Percentiles rank a stretch among this genome's conserved stretches.
These are phyloP conservation scores for Nemoura dubitans DNA, from an alignment of 2,888 invertebrate genomes.

Conservation along the genomic window DNA sequence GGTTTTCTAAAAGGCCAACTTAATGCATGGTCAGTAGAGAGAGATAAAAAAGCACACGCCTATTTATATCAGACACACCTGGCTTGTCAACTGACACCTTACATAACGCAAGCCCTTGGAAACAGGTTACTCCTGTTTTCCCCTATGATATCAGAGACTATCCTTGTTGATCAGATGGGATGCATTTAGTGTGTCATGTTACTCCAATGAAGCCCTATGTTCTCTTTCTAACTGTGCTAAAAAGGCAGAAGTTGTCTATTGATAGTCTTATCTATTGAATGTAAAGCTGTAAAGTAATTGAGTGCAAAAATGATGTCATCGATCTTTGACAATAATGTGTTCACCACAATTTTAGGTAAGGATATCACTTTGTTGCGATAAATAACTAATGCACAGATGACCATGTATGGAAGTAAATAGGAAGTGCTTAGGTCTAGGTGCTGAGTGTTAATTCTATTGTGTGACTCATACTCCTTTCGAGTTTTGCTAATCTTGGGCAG, in stretches of 20 bases:
- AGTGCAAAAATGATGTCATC: background rate
- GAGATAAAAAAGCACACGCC: background rate
- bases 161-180: background rate
- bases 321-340: background rate
- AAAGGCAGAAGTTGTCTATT: background rate
- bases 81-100: background rate
- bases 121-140: background rate
- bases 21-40: constrained; percentile 12
- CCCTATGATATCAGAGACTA: background rate
- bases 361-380: background rate
- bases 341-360: background rate
- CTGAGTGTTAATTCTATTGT: too few species aligned
- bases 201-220: background rate
- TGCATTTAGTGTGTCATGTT: background rate
- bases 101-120: background rate
- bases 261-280: too few species aligned
- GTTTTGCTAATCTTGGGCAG: too few species aligned
- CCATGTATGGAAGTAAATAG: too few species aligned
- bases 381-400: too few species aligned
- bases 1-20: background rate
- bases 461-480: too few species aligned
- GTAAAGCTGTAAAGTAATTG: background rate
- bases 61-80: background rate
- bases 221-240: background rate
- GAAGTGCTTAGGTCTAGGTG: too few species aligned